Percentiles rank a stretch among this genome's conserved stretches.
Evolutionary conservation across 2,888 invertebrate genomes (phyloP).

Genomic region (Platycnemis pennipes): DNA sequence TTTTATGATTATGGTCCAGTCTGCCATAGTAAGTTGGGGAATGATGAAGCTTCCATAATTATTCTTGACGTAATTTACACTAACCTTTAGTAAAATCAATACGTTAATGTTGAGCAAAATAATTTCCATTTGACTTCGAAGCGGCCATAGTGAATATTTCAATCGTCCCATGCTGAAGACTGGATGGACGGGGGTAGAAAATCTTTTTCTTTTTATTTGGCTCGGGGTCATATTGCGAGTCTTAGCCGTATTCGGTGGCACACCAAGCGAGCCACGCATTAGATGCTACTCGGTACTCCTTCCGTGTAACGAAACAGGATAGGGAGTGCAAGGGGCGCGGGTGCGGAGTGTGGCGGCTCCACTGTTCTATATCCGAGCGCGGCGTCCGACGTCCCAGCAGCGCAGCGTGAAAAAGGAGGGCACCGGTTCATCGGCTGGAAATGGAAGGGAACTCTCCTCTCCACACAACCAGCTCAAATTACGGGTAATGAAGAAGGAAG

Average conservation of each 20-base stretch:
- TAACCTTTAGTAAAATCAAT: no score
- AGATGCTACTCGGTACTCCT: background rate
- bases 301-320: background rate
- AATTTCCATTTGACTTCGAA: no score
- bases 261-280: background rate
- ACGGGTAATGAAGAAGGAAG: constrained; percentile 3
- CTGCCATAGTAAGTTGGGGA: no score
- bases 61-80: no score
- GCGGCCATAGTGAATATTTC: no score
- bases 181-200: no score
- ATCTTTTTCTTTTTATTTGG: background rate
- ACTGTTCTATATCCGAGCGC: background rate
- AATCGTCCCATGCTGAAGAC: no score
- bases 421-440: background rate
- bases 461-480: background rate
- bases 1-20: no score
- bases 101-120: no score
- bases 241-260: background rate
- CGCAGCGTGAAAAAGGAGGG: background rate
- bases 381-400: background rate
- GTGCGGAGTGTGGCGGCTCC: background rate
- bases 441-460: background rate
- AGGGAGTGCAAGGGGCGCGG: background rate
- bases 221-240: background rate
- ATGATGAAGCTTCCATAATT: no score